Percentiles rank a stretch among this genome's conserved stretches.
Evolutionary conservation across 1,140 invertebrate species (phyloP).

Genomic region (Lepidurus couesii): DNA sequence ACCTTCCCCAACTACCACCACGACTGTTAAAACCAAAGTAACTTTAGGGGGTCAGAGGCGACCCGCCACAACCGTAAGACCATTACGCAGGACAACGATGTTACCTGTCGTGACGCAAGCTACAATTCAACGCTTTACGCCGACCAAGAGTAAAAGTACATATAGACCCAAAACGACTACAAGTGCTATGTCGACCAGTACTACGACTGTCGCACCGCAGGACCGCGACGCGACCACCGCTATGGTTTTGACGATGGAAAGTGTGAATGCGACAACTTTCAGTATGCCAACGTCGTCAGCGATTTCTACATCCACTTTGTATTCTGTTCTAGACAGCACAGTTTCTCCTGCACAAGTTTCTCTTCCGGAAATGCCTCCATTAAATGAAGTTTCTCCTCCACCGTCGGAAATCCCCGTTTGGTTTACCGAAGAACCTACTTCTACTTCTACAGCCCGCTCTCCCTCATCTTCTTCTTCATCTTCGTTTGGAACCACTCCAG

Average conservation of each 20-base stretch:
- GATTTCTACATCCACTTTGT: constrained; percentile 11
- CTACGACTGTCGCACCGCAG: constrained; percentile 14
- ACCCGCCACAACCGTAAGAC: not conserved
- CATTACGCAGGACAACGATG: not conserved
- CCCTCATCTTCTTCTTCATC: not conserved
- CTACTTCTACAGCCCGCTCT: not conserved
- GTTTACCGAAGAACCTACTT: constrained; percentile 7
- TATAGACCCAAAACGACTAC: constrained; percentile 16
- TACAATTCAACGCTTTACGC: not conserved
- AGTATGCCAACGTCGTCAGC: constrained; percentile 12
- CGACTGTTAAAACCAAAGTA: constrained; percentile 1
- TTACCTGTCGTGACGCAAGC: not conserved
- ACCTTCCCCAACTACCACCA: constrained; percentile 1
- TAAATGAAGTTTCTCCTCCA: not conserved
- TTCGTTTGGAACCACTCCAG: not conserved
- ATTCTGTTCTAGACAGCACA: not conserved
- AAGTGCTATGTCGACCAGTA: not conserved
- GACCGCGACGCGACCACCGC: not conserved
- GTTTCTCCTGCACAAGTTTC: not conserved
- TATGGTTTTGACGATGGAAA: constrained; percentile 26
- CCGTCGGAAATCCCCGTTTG: not conserved
- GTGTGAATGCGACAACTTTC: not conserved
- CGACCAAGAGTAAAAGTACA: not conserved
- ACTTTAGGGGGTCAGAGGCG: constrained; percentile 5
- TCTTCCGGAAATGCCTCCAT: not conserved